phyloP scores from a whole-genome alignment of 2,113 vertebrate species.

The Cyanoderma ruficeps region DNA sequence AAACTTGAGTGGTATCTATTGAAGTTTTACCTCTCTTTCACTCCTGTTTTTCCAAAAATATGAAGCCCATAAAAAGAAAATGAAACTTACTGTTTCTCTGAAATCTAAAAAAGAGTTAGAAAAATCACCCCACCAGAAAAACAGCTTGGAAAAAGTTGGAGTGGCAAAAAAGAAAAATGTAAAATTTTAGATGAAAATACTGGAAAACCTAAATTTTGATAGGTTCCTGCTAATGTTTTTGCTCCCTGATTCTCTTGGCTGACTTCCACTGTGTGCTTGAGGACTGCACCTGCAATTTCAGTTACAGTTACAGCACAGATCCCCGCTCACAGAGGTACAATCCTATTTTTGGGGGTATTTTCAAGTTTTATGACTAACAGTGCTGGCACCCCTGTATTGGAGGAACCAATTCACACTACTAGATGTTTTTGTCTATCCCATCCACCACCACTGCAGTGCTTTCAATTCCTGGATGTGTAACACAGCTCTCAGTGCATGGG shows the following conservation, averaged over 20 bases:
- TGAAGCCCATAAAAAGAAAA: neutral
- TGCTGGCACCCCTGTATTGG: neutral
- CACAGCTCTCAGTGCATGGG: neutral
- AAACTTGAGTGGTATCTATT: neutral
- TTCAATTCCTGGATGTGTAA: neutral
- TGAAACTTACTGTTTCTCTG: neutral
- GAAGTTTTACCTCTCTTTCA: neutral
- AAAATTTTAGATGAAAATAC: neutral
- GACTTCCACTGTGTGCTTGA: neutral
- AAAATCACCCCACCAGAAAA: neutral
- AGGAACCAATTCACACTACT: neutral
- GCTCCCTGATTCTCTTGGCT: neutral
- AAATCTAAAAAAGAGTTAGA: neutral
- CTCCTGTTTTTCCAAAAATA: neutral
- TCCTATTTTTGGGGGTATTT: rapidly evolving
- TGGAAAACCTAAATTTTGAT: neutral
- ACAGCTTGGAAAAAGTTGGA: neutral
- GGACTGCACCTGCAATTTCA: neutral
- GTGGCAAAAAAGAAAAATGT: rapidly evolving
- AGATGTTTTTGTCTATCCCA: neutral
- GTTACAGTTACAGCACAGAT: neutral
- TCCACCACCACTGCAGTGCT: neutral
- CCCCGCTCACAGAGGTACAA: neutral
- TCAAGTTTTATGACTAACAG: too few species aligned
- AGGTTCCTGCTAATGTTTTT: neutral